phyloP scores from a whole-genome alignment of 2,797 vertebrate species.

The Onychomys leucogaster region DNA sequence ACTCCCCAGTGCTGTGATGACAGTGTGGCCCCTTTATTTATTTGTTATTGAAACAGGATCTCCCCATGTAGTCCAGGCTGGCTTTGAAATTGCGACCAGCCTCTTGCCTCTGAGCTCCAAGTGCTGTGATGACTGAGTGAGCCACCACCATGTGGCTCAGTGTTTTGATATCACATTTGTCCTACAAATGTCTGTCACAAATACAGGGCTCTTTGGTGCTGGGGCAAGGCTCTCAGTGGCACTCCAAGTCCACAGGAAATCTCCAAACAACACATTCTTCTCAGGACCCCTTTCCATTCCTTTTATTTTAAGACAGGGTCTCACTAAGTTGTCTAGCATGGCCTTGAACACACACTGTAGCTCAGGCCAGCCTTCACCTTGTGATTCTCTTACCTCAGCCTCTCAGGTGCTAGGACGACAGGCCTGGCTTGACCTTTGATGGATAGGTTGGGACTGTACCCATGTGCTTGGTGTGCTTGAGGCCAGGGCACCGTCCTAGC shows the following conservation, averaged over 20 bases:
- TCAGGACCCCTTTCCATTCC: background rate
- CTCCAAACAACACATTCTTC: background rate
- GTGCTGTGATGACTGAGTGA: background rate
- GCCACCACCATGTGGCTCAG: background rate
- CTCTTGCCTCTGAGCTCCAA: background rate
- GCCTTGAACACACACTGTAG: background rate
- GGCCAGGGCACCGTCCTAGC: background rate
- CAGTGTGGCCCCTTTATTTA: background rate
- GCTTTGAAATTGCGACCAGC: background rate
- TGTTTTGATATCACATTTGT: background rate
- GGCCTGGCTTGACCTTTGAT: background rate
- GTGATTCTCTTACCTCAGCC: background rate
- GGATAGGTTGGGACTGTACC: background rate
- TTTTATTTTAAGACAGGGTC: background rate
- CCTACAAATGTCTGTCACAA: background rate
- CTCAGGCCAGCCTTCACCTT: background rate
- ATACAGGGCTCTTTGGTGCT: background rate
- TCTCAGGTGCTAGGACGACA: background rate
- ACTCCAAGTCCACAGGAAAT: background rate
- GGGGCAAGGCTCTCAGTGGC: background rate
- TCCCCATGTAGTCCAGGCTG: background rate
- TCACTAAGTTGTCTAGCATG: background rate
- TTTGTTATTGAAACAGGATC: background rate
- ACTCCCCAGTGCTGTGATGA: background rate
- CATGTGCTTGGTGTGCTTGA: background rate